phyloP scores from a whole-genome alignment of 1,140 invertebrate genomes.

The Orius insidiosus region DNA sequence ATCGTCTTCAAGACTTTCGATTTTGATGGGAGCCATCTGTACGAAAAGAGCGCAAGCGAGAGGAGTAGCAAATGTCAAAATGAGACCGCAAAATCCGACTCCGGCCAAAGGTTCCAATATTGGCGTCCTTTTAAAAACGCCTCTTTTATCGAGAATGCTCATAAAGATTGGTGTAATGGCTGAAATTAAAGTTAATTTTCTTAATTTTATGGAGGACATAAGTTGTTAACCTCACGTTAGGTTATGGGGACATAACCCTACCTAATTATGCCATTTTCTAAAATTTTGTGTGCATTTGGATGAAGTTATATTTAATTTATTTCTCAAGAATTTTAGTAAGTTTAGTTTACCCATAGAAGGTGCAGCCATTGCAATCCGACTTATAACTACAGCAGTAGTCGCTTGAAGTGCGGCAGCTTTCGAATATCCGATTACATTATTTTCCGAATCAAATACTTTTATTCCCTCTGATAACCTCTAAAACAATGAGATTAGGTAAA shows the following conservation, averaged over 20 bases:
- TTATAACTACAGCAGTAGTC: constrained; percentile 69
- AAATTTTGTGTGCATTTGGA: constrained; percentile 1
- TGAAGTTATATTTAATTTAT: background rate
- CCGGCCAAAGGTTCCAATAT: constrained; percentile 43
- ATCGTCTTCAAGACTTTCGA: constrained; percentile 31
- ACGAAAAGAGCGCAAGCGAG: constrained; percentile 64
- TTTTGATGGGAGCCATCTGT: constrained; percentile 37
- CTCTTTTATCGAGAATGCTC: constrained; percentile 41
- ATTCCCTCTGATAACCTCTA: constrained; percentile 67
- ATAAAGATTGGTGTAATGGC: constrained; percentile 55
- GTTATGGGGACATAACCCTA: no score
- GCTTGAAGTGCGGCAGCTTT: constrained; percentile 60
- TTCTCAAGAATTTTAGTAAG: constrained; percentile 1
- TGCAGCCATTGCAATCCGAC: constrained; percentile 78
- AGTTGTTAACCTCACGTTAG: no score
- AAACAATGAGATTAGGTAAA: no score
- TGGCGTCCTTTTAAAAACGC: constrained; percentile 31
- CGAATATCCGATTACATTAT: constrained; percentile 59
- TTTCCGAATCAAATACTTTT: constrained; percentile 58
- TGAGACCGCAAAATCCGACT: constrained; percentile 48
- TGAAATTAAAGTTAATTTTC: no score
- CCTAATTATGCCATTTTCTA: background rate
- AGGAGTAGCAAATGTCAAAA: constrained; percentile 66
- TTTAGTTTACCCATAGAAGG: constrained; percentile 61
- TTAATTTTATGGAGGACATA: no score